Conservation (phyloP, 2,888 invertebrate genomes). For the Tupiocoris notatus region DNA sequence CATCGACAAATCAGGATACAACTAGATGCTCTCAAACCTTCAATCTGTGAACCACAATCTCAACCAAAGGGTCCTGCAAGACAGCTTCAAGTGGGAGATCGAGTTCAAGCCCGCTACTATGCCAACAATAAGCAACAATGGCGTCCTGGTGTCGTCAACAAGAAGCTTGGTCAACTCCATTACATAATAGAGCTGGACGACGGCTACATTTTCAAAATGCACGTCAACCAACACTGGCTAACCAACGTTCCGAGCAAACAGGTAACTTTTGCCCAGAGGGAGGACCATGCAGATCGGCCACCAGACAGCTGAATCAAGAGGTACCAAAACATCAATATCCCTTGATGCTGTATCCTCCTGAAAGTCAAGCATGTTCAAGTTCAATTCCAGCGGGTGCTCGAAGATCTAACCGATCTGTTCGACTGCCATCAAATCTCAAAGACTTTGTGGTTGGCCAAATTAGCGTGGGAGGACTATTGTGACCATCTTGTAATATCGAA, state of each 20-base stretch:
- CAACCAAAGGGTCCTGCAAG: neutral
- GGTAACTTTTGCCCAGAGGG: too few species aligned
- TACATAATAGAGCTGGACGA: neutral
- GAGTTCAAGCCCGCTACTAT: slow-evolving; percentile 7
- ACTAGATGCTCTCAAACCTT: slow-evolving; percentile 4
- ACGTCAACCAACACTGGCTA: slow-evolving; percentile 6
- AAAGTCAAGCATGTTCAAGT: too few species aligned
- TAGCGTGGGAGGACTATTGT: too few species aligned
- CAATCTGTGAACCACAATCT: neutral
- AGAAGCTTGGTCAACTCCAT: slow-evolving; percentile 14
- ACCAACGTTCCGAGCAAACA: neutral
- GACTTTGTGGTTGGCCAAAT: too few species aligned
- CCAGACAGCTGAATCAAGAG: too few species aligned
- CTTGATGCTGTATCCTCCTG: too few species aligned
- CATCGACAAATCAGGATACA: slow-evolving; percentile 12
- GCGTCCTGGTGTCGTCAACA: neutral
- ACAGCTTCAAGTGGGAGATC: slow-evolving; percentile 5
- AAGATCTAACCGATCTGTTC: too few species aligned
- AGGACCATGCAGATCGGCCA: too few species aligned
- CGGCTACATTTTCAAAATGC: slow-evolving; percentile 12
- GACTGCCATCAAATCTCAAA: too few species aligned
- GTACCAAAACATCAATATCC: too few species aligned
- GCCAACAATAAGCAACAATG: slow-evolving; percentile 19
- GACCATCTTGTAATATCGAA: too few species aligned
- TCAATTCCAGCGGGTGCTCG: too few species aligned